Evolutionary conservation across 2,888 invertebrate genomes (phyloP).

Genomic region (Terebella lapidaria): DNA sequence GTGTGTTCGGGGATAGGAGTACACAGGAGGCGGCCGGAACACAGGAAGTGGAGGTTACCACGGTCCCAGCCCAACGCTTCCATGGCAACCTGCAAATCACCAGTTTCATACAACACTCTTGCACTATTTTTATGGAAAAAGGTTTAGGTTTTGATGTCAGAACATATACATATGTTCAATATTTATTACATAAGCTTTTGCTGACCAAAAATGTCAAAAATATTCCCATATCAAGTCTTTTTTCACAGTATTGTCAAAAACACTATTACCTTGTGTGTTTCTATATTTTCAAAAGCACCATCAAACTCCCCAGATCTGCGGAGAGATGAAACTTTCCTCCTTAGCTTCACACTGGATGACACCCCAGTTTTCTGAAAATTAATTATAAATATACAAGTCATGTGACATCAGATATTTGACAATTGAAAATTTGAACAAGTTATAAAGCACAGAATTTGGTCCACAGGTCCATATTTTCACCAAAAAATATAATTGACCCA

Average conservation of each 20-base stretch:
- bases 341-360: neutral
- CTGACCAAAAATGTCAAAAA: no score
- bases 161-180: no score
- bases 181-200: no score
- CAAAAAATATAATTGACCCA: no score
- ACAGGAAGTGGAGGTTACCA: neutral
- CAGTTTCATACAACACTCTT: no score
- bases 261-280: neutral
- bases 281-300: neutral
- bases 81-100: conserved; percentile 1
- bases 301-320: neutral
- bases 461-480: no score
- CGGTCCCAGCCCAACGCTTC: neutral
- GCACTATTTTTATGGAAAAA: no score
- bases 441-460: neutral
- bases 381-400: neutral
- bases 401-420: neutral
- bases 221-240: no score
- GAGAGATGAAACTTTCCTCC: neutral
- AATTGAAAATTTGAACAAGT: neutral
- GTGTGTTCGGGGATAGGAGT: neutral
- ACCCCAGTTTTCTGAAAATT: neutral
- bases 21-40: neutral
- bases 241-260: no score
- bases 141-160: no score